Evolutionary conservation across 1,140 invertebrate species (phyloP).

Genomic region (Drosophila ercepeae): DNA sequence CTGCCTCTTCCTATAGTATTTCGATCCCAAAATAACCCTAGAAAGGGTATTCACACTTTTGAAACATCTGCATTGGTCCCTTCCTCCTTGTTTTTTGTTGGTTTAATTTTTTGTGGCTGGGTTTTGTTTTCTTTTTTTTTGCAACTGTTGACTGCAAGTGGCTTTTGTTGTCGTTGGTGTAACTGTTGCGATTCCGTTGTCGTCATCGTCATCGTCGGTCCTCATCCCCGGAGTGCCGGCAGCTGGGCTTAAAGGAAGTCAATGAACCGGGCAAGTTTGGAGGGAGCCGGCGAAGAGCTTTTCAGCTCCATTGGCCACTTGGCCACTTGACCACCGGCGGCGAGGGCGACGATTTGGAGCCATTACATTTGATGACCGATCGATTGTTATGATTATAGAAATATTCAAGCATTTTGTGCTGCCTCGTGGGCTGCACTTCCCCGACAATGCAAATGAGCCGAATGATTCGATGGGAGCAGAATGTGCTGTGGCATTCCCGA

Average conservation of each 20-base stretch:
- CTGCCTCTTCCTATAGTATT: neutral
- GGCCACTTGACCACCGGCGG: slow-evolving; percentile 30
- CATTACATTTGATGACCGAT: slow-evolving; percentile 42
- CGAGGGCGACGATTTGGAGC: slow-evolving; percentile 8
- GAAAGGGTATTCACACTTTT: slow-evolving; percentile 9
- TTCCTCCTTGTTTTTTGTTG: slow-evolving; percentile 25
- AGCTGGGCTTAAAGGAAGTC: slow-evolving; percentile 27
- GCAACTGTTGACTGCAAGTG: slow-evolving; percentile 30
- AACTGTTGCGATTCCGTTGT: slow-evolving; percentile 65
- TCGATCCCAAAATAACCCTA: neutral
- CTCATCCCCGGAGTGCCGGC: slow-evolving; percentile 13
- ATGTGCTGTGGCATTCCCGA: slow-evolving; percentile 6
- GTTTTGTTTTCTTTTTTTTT: slow-evolving; percentile 22
- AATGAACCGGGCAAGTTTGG: slow-evolving; percentile 44
- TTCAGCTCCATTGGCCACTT: slow-evolving; percentile 37
- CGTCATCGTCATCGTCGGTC: slow-evolving; percentile 15
- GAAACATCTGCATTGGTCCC: neutral
- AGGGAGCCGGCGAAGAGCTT: slow-evolving; percentile 4
- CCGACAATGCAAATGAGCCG: slow-evolving; percentile 26
- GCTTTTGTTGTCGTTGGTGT: slow-evolving; percentile 35
- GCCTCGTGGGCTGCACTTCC: slow-evolving; percentile 9
- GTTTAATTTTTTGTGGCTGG: slow-evolving; percentile 28
- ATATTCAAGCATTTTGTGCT: neutral
- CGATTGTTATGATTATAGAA: slow-evolving; percentile 40
- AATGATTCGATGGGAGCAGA: slow-evolving; percentile 7